Base-by-base conservation (phyloP, 2,113 vertebrate genomes). In the Esox niger region DNA sequence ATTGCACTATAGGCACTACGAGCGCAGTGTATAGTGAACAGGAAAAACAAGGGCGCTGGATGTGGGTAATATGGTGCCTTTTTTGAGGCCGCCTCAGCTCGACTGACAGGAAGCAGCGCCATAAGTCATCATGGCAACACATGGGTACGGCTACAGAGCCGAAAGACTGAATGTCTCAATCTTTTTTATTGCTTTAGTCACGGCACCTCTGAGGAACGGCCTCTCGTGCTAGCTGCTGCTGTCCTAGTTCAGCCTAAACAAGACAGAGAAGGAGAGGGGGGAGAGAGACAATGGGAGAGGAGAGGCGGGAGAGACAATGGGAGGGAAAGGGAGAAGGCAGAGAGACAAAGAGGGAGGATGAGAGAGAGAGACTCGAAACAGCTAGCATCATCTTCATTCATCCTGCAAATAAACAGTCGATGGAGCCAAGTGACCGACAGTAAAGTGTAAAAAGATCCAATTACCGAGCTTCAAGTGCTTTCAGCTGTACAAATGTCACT, bases 361-460 rank as follows among this genome's bases (percentile, higher is more conserved):
- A 35, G 27, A 65, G 62, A 38, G 27, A 35, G 43, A 35, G 29
- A 56, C 30, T 17, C 11, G 27, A 7, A 64, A 26, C n/a, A 21
- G 47, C 13, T 3, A 38, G 7, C 10, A 38, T n/a, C n/a, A n/a
- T 38, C 35, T 38, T 38, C 2, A 38, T 38, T 38, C 13, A 38
- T 15, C n/a, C 7, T n/a, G 3, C 30, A 46, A 63, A 71, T 61
- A 54, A 70, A 71, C 67, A 64, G 38, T 38, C 71, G 64, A 57
- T 52, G 35, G 66, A 33, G 29, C 58, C 70, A 62, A 68, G 85
- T 86, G 89, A 88, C 88, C 87, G 89, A 83, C 84, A 90, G 88
- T 89, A 86, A 89, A 84, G 83, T 91, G 87, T 86, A 66, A 90
- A 91, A 87, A 88, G 90, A 91, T 92, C 93, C n/a, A 92, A 91